Conservation (phyloP, 1,140 invertebrate genomes). For the Saxidomus purpurata region DNA sequence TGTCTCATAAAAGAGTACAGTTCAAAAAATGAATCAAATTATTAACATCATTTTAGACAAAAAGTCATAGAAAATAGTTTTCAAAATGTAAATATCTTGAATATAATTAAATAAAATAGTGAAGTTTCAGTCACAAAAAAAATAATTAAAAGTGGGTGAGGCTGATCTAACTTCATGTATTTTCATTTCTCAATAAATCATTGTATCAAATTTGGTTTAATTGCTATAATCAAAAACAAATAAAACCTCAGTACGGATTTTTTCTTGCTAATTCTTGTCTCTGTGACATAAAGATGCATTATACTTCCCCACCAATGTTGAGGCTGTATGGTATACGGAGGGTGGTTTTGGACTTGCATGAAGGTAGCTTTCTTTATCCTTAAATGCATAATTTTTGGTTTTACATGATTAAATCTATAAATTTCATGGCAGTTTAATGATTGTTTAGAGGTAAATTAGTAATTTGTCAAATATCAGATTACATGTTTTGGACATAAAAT, state of each 20-base stretch:
- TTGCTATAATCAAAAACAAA: slow-evolving; percentile 21
- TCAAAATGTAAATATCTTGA: too few species aligned
- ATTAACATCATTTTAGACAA: too few species aligned
- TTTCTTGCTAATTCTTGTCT: slow-evolving; percentile 49
- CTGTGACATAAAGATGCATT: slow-evolving; percentile 8
- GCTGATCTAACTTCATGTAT: neutral
- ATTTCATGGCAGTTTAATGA: slow-evolving; percentile 11
- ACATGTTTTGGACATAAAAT: neutral
- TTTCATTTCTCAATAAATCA: neutral
- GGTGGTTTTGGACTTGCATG: neutral
- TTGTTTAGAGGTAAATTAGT: slow-evolving; percentile 28
- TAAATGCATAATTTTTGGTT: slow-evolving; percentile 11
- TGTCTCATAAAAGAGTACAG: too few species aligned
- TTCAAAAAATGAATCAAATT: too few species aligned
- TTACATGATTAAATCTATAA: slow-evolving; percentile 1
- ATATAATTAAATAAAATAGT: too few species aligned
- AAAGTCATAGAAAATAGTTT: too few species aligned
- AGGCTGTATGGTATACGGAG: neutral
- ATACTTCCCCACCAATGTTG: neutral
- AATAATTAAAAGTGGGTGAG: too few species aligned
- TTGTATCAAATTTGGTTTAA: slow-evolving; percentile 27
- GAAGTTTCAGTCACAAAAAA: too few species aligned
- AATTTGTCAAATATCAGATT: slow-evolving; percentile 37
- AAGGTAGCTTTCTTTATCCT: slow-evolving; percentile 20
- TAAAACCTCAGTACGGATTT: slow-evolving; percentile 6